phyloP scores from a whole-genome alignment of 2,797 vertebrate species.

The Mus caroli region DNA sequence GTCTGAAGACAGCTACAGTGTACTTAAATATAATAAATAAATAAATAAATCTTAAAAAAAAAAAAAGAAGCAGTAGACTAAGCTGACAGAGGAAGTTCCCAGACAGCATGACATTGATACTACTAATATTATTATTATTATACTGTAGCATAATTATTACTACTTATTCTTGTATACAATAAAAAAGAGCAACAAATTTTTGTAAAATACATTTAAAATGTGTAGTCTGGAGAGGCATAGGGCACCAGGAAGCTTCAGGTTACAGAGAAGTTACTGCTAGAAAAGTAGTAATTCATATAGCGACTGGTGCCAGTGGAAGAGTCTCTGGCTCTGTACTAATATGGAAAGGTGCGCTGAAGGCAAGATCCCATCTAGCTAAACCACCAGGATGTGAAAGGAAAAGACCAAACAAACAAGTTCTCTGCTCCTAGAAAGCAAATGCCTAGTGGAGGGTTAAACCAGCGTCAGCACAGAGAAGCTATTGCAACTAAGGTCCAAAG shows the following conservation, averaged over 20 bases:
- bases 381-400: neutral
- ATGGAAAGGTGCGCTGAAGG: neutral
- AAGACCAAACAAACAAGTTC: neutral
- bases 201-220: neutral
- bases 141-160: neutral
- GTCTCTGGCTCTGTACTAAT: neutral
- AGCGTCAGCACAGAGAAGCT: neutral
- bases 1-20: too few relatives aligned
- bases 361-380: neutral
- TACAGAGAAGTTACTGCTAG: neutral
- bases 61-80: neutral
- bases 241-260: neutral
- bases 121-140: neutral
- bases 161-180: neutral
- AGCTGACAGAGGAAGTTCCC: neutral
- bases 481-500: neutral
- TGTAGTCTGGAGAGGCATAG: neutral
- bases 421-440: neutral
- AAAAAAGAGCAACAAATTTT: neutral
- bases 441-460: neutral
- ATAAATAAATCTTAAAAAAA: too few relatives aligned
- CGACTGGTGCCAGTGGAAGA: neutral
- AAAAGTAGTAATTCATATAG: neutral
- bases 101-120: neutral
- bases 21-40: too few relatives aligned